Percentiles rank a stretch among this genome's conserved stretches.
Evolutionary conservation across 1,140 invertebrate genomes (phyloP).

Genomic region (Nomia melanderi): DNA sequence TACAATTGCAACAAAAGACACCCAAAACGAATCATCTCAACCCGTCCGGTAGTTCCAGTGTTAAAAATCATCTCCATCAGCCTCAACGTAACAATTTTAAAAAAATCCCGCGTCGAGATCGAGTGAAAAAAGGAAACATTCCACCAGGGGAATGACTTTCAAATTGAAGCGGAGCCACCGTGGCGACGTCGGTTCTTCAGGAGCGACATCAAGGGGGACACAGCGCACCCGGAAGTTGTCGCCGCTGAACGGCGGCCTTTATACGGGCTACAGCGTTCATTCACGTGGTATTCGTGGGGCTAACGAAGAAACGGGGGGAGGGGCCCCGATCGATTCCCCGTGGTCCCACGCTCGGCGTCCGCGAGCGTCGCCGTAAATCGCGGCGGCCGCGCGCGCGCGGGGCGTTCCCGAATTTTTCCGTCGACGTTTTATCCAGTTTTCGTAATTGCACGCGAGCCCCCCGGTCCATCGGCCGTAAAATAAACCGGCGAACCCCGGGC

Average conservation of each 20-base stretch:
- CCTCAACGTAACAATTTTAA: too few relatives aligned
- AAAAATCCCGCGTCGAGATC: too few relatives aligned
- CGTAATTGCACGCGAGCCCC: neutral
- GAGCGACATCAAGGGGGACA: neutral
- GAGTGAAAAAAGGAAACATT: too few relatives aligned
- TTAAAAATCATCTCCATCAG: too few relatives aligned
- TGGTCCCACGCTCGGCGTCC: conserved; percentile 5
- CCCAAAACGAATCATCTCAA: too few relatives aligned
- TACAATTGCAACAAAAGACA: too few relatives aligned
- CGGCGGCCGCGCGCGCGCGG: neutral
- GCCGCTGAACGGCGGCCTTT: neutral
- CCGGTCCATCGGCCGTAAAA: neutral
- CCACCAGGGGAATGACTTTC: too few relatives aligned
- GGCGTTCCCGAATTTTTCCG: neutral
- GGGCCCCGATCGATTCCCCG: conserved; percentile 12
- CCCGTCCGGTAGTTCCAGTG: too few relatives aligned
- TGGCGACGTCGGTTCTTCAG: neutral
- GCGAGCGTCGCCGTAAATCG: conserved; percentile 34
- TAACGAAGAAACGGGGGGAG: conserved; percentile 20
- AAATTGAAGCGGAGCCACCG: neutral
- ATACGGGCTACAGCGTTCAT: neutral
- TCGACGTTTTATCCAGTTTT: neutral
- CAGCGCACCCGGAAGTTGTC: neutral
- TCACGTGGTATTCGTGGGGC: neutral
- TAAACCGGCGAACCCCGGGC: neutral